Evolutionary conservation across 1,140 invertebrate species (phyloP).

Genomic region (Ceratina japonica): DNA sequence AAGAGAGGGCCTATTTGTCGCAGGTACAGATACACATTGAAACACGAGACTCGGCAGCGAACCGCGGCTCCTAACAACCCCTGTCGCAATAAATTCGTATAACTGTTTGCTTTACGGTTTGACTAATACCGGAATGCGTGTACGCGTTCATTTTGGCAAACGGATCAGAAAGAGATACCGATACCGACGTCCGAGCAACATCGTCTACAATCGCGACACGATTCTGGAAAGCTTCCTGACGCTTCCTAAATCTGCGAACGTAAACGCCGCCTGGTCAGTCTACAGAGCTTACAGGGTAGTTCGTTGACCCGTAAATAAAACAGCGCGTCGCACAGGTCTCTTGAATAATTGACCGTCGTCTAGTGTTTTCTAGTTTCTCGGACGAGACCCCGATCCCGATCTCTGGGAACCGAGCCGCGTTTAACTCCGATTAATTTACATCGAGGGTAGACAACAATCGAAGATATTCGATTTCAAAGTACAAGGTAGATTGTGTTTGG

Average conservation of each 20-base stretch:
- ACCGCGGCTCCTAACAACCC: background rate
- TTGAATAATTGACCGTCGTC: no score
- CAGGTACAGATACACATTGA: conserved; percentile 68
- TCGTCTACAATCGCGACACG: background rate
- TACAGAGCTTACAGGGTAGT: conserved; percentile 14
- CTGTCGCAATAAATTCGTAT: background rate
- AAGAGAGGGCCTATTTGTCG: conserved; percentile 74
- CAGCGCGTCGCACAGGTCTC: no score
- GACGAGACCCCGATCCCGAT: background rate
- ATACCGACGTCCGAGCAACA: background rate
- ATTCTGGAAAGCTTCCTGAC: background rate
- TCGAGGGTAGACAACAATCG: background rate
- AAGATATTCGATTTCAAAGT: conserved; percentile 28
- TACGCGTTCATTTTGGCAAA: background rate
- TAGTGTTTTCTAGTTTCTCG: background rate
- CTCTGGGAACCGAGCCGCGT: no score
- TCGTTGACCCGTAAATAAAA: conserved; percentile 25
- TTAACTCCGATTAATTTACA: background rate
- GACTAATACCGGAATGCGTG: background rate
- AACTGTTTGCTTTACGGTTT: background rate
- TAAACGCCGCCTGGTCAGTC: conserved; percentile 10
- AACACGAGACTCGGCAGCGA: background rate
- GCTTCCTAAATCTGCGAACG: conserved; percentile 14
- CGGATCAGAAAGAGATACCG: background rate
- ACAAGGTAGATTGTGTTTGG: conserved; percentile 22